Evolutionary conservation across 2,888 invertebrate genomes (phyloP), one percentile per base, ranked within the genome.

Genomic region (Eupithecia vulgata): DNA sequence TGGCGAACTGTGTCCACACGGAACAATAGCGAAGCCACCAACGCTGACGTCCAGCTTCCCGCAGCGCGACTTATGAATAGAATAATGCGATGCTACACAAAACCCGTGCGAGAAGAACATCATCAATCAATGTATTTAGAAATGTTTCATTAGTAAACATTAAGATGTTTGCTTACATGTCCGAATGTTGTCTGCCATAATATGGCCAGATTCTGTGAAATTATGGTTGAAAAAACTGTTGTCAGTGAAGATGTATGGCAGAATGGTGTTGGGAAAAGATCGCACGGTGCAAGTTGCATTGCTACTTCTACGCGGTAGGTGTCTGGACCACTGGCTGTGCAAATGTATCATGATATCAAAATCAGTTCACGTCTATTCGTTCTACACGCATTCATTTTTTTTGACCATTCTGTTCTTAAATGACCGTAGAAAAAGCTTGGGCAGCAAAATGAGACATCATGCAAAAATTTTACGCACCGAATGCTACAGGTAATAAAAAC

Each of bases 141-240:
- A 91, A 93, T 91, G 91, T 93, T 94, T 93, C 93, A 94, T 94
- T 94, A 94, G 94, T 93, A 92, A 93, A 94, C 93, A 94, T 94
- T 94, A 93, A 94, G 94, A 94, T 94, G 94, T 94, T 94, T 94
- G 92, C 93, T 93, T 94, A 93, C 92, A 93, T 92, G 91, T 92
- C 89, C 89, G 84, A 89, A 87, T 91, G 91, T 89, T 93, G 91
- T 90, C 87, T 81, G 86, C 81, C 83, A 81, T 89, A 88, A 90
- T 90, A 88, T 86, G 85, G 82, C 80, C 82, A 85, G 84, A 88
- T 94, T 94, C 93, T 87, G 87, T 92, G 93, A 94, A 94, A 91
- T 88, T 86, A 87, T 85, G 86, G 85, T 86, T 80, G 84, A 84
- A 85, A 90, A 87, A 91, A 90, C 88, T 91, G 90, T 88, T 88